Base-by-base conservation (phyloP, 2,113 vertebrate genomes). In the Gymnocephalus cernua region DNA sequence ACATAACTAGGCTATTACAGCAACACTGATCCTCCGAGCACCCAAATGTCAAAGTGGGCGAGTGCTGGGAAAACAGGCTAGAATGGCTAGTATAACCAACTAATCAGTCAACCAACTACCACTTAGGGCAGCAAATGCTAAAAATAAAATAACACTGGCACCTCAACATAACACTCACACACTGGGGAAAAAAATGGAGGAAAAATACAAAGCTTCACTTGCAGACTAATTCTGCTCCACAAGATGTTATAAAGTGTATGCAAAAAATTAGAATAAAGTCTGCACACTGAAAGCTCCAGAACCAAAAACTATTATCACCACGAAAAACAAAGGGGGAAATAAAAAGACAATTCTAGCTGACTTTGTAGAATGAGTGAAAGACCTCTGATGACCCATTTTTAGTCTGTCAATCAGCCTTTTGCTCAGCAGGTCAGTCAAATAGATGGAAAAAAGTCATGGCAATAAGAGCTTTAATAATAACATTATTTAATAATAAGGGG, bases 1-100 rank as follows among this genome's bases (percentile, higher is more conserved):
- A 86, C 66, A 70, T 86, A 93, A 91, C 85, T 29, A 53, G 79
- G 65, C 86, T 80, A 87, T 87, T 87, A 86, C 74, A 92, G 88
- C 77, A 45, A 57, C 72, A 54, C 79, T 64, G 86, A 77, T 86
- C 83, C 88, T 89, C 73, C 6, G 18, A 86, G 80, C 72, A 53
- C 69, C 76, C 45, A 75, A 88, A 91, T 91, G 88, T 87, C 83
- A 89, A 85, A 87, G 82, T 62, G 68, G 85, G 58, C 58, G 59
- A 87, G 65, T 35, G 84, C 56, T 66, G 19, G 62, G 15, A 29
- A 47, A 65, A 57, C 69, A 32, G 21, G 7, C 23, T 41, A 38
- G 41, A 65, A 74, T 18, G 41, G 56, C 61, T 48, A 21, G 27
- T 11, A 41, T 10, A 83, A 70, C 45, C 21, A 68, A 73, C 70